These are phyloP conservation scores for Artibeus jamaicensis DNA, from an alignment of 2,797 vertebrate genomes.

Conservation along the genomic window DNA sequence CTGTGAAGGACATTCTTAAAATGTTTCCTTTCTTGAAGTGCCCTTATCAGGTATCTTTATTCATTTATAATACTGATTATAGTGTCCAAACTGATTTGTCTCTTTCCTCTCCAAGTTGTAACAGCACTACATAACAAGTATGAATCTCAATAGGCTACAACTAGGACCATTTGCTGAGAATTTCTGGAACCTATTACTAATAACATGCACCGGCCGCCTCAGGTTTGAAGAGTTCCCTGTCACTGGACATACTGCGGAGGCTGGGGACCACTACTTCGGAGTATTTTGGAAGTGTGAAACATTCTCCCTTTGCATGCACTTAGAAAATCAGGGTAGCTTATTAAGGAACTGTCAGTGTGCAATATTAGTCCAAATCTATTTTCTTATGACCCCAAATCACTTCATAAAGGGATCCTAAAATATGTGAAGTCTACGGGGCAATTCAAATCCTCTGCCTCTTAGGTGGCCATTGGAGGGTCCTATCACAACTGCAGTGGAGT, in stretches of 20 bases:
- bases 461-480: background rate
- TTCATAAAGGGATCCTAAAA: constrained; percentile 1
- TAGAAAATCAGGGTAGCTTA: background rate
- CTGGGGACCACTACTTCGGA: background rate
- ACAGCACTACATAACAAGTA: background rate
- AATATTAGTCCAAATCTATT: background rate
- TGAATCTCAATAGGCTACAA: background rate
- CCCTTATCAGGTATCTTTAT: constrained; percentile 77
- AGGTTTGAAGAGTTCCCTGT: background rate
- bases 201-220: background rate
- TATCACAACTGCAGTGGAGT: background rate
- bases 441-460: background rate
- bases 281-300: background rate
- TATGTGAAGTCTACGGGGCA: background rate
- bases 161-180: background rate
- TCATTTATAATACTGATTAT: background rate
- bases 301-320: background rate
- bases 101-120: background rate
- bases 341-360: background rate
- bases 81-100: background rate
- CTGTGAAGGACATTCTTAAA: constrained; percentile 78
- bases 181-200: background rate
- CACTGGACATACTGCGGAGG: background rate
- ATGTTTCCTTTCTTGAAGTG: constrained; percentile 83
- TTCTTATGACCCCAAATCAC: background rate